Base-by-base conservation (phyloP, 2,888 invertebrate genomes). In the Eilema griseolum region DNA sequence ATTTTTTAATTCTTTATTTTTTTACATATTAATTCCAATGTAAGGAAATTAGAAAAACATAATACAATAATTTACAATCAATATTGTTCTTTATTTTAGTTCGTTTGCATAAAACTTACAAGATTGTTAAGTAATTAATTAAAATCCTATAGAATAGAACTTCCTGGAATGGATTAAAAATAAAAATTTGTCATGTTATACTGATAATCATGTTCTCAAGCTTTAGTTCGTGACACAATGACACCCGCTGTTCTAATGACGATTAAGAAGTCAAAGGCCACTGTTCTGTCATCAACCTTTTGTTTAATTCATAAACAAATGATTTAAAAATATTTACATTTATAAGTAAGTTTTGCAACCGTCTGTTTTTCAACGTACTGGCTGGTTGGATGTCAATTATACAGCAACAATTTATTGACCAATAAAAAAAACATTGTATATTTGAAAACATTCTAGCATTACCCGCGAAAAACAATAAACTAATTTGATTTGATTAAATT, bases 91-190 rank as follows among this genome's bases (percentile, higher is more conserved):
- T 41, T 37, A 37, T 26, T 46, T 37, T 14, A 57, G 4, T 33
- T 33, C 23, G 3, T 61, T 31, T 31, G 28, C 61, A 61, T 60
- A 23, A 59, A 60, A 7, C n/a, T 37, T 31, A 67, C 24, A 7
- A 46, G 41, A 28, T 26, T 71, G 71, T 71, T 73, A n/a, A n/a
- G n/a, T n/a, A 71, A 71, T 70, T 72, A 79, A 73, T 59, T 62
- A 2, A 37, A 65, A 56, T 75, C 63, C 70, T 62, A 28, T 70
- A n/a, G n/a, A 62, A 33, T 41, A 59, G 69, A 41, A 63, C 69
- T 75, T 80, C 80, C 80, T 75, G 56, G 63, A 77, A 23, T 70
- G 14, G 14, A 65, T 56, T 61, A 16, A 65, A 70, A 72, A 79
- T 71, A 70, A 59, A 69, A 70, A 70, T 73, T 31, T 77, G 63